phyloP scores from a whole-genome alignment of 2,797 vertebrate species.

The Pyrocephalus nanus region DNA sequence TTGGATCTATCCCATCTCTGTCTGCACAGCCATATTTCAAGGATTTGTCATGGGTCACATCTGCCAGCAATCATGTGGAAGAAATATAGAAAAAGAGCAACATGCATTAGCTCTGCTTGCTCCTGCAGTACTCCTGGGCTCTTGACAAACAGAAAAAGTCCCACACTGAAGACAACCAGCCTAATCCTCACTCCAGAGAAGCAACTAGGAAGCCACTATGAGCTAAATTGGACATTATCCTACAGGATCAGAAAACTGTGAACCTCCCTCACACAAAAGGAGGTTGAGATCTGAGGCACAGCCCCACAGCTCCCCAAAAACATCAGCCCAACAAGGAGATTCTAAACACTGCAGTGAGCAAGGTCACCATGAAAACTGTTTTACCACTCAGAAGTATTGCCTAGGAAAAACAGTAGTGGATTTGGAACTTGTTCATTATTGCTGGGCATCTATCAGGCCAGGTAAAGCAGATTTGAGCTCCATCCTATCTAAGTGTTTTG shows the following conservation, averaged over 20 bases:
- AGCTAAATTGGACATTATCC: neutral
- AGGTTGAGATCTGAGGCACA: neutral
- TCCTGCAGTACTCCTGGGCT: neutral
- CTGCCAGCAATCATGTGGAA: constrained; percentile 48
- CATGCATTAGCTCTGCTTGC: neutral
- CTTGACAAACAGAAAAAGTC: neutral
- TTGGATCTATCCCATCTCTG: constrained; percentile 48
- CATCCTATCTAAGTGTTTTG: neutral
- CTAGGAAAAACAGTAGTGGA: neutral
- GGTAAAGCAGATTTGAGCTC: neutral
- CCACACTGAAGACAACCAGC: neutral
- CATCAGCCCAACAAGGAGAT: neutral
- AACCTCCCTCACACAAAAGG: neutral
- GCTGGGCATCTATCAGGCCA: neutral
- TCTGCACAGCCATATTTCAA: constrained; percentile 37
- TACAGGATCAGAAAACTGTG: neutral
- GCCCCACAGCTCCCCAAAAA: neutral
- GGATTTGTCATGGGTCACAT: constrained; percentile 32
- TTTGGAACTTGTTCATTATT: neutral
- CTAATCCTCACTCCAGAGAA: neutral
- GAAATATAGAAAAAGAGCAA: neutral
- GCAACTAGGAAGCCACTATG: neutral
- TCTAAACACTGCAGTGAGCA: accelerated
- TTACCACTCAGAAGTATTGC: neutral
- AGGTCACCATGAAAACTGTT: neutral